Base-by-base conservation (phyloP, 2,888 invertebrate species). In the Chaitophorus viminalis region DNA sequence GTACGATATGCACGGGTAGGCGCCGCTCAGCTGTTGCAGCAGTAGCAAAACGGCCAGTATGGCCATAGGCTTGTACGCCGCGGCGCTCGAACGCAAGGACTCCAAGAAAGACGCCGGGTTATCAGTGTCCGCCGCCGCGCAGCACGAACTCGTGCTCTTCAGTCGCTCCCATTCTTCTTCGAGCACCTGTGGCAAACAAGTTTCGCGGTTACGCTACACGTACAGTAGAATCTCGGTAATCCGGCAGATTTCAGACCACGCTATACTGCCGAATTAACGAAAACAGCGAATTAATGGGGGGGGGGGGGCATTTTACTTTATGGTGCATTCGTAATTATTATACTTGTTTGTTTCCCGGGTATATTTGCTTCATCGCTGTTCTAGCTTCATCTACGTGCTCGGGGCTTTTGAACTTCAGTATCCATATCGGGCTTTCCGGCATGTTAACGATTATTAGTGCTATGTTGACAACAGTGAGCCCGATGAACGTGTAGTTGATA, bases 391-490 rank as follows among this genome's bases (percentile, higher is more conserved):
- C 21, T 0, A 25, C 75, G 52, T 70, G 84, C 31, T 89, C 89
- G 14, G 87, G 68, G 9, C 89, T 54, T 9, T 79, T 89, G 85
- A 90, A 90, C 65, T 89, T 89, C 60, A 92, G 90, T n/a, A 93
- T 90, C 94, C 94, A 94, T 89, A 93, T 92, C 0, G 94, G 94
- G 89, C 93, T 93, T 90, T 94, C 94, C 1, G 94, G 94, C 75
- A 93, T 90, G 17, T 88, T 88, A 29, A 92, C 90, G 46, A 91
- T 91, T 2, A 93, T 90, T 0, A 91, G 46, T 29, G 52, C 90
- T 31, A 91, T 72, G 17, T 92, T 91, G 17, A 92, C 91, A 0
- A 91, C 68, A 2, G 91, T 68, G 3, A 92, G 91, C 17, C 93
- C 81, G 1, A 90, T 90, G 46, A 92, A 91, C 89, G 92, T 93